phyloP scores from a whole-genome alignment of 2,888 invertebrate genomes.

The Orthonychiurus folsomi region DNA sequence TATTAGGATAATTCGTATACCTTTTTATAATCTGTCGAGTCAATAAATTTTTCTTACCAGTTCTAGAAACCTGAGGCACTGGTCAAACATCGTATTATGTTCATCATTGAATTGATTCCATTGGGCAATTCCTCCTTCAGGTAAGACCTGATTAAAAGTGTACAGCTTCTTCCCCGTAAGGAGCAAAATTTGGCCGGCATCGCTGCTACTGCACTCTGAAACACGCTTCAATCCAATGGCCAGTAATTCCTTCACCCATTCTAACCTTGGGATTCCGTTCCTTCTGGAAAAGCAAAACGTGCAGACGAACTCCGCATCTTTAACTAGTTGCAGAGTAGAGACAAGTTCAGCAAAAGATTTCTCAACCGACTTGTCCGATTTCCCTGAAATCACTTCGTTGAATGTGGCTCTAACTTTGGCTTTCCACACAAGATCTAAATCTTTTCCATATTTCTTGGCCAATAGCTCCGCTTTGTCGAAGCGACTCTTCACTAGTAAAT shows the following conservation, averaged over 20 bases:
- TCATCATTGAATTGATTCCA: conserved; percentile 30
- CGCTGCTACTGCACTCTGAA: conserved; percentile 16
- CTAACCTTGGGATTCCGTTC: conserved; percentile 19
- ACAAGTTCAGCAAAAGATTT: conserved; percentile 18
- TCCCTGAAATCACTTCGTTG: background rate
- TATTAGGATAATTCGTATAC: background rate
- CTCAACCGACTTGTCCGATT: conserved; percentile 10
- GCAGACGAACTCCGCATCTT: conserved; percentile 33
- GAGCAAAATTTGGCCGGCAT: conserved; percentile 20
- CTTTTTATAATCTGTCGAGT: too few species aligned
- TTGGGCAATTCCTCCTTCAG: conserved; percentile 23
- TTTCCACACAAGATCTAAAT: conserved; percentile 35
- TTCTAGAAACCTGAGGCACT: conserved; percentile 29
- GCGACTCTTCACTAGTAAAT: conserved; percentile 31
- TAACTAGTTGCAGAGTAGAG: conserved; percentile 17
- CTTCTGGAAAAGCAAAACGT: conserved; percentile 22
- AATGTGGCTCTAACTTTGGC: conserved; percentile 28
- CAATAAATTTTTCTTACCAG: conserved; percentile 21
- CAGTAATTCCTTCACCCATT: conserved; percentile 32
- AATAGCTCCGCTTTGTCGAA: conserved; percentile 31
- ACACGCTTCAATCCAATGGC: conserved; percentile 24
- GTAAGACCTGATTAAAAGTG: conserved; percentile 34
- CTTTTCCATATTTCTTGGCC: conserved; percentile 27
- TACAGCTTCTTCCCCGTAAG: conserved; percentile 31
- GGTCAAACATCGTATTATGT: conserved; percentile 32